A percentile compares a stretch with the other conserved stretches of the same genome.
phyloP scores from a whole-genome alignment of 1,140 invertebrate species.

The Orius insidiosus region DNA sequence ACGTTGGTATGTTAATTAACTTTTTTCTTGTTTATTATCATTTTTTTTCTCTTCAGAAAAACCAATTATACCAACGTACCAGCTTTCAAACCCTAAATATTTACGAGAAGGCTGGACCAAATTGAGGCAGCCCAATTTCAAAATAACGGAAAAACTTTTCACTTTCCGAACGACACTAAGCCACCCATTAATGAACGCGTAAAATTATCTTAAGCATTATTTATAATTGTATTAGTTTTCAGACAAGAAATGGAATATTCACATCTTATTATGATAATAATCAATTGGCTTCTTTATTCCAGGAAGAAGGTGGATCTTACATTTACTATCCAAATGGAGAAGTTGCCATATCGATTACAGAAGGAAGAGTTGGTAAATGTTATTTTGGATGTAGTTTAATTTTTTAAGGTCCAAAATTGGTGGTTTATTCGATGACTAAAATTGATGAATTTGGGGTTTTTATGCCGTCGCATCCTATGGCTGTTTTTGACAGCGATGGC shows the following conservation, averaged over 20 bases:
- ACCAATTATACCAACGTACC: conserved; percentile 1
- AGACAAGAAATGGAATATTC: not conserved
- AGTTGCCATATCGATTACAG: conserved; percentile 4
- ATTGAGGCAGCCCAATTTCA: not conserved
- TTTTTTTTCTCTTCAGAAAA: too few species aligned
- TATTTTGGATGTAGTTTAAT: too few species aligned
- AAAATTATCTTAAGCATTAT: not conserved
- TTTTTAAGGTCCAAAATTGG: not conserved
- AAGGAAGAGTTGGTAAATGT: not conserved
- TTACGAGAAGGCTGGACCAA: conserved; percentile 5
- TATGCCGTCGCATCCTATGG: conserved; percentile 1
- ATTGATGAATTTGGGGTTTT: not conserved
- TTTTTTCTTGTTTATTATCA: too few species aligned
- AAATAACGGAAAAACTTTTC: conserved; percentile 1
- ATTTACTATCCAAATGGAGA: conserved; percentile 7
- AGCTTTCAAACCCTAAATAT: conserved; percentile 2
- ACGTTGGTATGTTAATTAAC: too few species aligned
- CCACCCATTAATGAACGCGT: not conserved
- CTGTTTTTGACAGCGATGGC: conserved; percentile 4
- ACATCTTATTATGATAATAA: not conserved
- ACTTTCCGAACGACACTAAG: not conserved
- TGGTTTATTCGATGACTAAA: conserved; percentile 4
- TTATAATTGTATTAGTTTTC: too few species aligned
- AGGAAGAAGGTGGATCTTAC: not conserved
- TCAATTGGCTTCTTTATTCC: not conserved